phyloP scores from a whole-genome alignment of 2,113 vertebrate genomes.

The Lates calcarifer region DNA sequence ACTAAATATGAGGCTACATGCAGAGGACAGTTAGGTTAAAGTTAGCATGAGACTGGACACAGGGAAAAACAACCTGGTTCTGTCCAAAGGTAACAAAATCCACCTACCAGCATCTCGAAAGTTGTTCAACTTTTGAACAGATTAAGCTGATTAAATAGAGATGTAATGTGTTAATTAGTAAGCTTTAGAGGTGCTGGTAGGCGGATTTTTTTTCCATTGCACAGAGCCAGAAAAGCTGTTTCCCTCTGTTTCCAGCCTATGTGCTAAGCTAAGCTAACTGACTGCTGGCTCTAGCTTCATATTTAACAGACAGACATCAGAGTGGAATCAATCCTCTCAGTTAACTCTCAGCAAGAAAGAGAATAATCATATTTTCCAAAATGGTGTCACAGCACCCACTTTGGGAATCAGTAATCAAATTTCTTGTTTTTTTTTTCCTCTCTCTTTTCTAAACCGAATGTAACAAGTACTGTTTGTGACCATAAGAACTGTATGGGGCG shows the following conservation, averaged over 20 bases:
- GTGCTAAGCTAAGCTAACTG: neutral
- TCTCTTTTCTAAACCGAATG: constrained; percentile 15
- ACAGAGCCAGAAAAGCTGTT: neutral
- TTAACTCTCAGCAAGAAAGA: neutral
- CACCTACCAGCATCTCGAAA: neutral
- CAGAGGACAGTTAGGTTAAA: neutral
- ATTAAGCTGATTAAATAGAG: neutral
- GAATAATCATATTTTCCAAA: neutral
- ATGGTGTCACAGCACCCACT: neutral
- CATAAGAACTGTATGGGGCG: constrained; percentile 8
- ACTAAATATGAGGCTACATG: neutral
- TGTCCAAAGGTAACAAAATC: neutral
- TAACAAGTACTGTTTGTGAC: neutral
- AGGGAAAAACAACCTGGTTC: neutral
- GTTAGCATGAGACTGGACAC: too few species aligned
- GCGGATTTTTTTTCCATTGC: neutral
- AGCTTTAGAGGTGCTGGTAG: neutral
- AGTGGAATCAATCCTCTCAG: neutral
- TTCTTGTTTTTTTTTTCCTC: neutral
- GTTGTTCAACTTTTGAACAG: neutral
- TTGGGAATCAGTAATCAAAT: neutral
- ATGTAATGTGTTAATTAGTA: neutral
- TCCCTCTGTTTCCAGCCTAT: neutral
- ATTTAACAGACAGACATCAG: neutral
- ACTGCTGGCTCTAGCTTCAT: neutral